Evolutionary conservation across 2,113 vertebrate species (phyloP), one percentile per base, ranked within the genome.

Genomic region (Vireo altiloquus): DNA sequence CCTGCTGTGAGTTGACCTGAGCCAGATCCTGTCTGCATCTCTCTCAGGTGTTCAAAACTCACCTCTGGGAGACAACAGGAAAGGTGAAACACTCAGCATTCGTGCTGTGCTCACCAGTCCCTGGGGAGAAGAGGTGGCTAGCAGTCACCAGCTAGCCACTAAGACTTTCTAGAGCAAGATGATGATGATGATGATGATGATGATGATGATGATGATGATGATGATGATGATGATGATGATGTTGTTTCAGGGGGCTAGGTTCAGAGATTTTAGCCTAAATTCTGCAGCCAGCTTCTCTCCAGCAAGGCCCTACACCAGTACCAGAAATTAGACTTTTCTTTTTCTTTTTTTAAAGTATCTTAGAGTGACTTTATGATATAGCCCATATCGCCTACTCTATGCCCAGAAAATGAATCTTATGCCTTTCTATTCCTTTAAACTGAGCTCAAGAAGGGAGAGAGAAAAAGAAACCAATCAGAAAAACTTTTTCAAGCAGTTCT

Each of bases 31-130:
- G 40, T 28, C 57, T 76, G 40, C 28, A 15, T 35, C 39, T 71
- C 39, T 74, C 39, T 37, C 1, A 2, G 13, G 21, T 50, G 22
- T 44, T 81, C 47, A 59, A 69, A 81, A 35, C 17, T n/a, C 39
- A 31, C 37, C 8, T 17, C 30, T 82, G 40, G 35, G 25, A 68
- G 18, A 49, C 1, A 5, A 37, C 13, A 82, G 54, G 24, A 68
- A 69, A 68, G 37, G 53, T 12, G 11, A 71, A 71, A 42, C 0
- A 0, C 46, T 61, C 50, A 39, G 31, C 33, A 22, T 42, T 74
- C 0, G 0, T 69, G 30, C 65, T 47, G n/a, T 24, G 40, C 61
- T 68, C 22, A 39, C 17, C 24, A 40, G 54, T 40, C 23, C n/a
- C 33, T 35, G 63, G 47, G 69, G 14, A 72, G 77, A 59, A 77